Evolutionary conservation across 2,113 vertebrate genomes (phyloP).

Genomic region (Hepsetus odoe): DNA sequence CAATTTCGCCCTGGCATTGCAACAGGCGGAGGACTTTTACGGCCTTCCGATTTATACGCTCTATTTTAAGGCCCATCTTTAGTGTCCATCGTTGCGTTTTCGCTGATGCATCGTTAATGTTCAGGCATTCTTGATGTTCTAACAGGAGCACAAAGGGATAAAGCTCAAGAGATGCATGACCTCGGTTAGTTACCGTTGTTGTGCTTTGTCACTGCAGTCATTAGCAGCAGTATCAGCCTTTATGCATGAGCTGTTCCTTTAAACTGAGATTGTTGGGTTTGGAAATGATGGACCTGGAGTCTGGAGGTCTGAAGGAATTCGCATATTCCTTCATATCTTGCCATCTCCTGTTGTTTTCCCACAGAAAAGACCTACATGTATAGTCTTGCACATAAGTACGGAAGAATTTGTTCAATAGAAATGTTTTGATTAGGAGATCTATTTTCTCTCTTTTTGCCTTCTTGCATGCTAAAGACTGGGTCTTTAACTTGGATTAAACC

Average conservation of each 20-base stretch:
- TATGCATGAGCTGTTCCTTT: background rate
- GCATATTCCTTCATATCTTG: too few relatives aligned
- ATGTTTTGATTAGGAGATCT: background rate
- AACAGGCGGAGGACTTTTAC: background rate
- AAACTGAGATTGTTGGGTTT: background rate
- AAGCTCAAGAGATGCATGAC: too few relatives aligned
- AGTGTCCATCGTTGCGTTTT: background rate
- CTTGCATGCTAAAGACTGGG: background rate
- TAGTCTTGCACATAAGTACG: background rate
- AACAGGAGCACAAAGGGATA: too few relatives aligned
- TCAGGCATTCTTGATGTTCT: too few relatives aligned
- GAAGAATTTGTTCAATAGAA: background rate
- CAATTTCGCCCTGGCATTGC: background rate
- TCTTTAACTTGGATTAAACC: too few relatives aligned
- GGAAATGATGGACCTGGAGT: background rate
- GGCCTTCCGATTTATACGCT: background rate
- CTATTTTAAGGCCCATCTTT: background rate
- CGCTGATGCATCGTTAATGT: too few relatives aligned
- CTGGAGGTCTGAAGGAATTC: constrained; percentile 2
- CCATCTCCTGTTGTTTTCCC: constrained; percentile 30
- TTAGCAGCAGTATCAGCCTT: background rate
- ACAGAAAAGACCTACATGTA: constrained; percentile 35
- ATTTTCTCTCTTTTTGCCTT: background rate
- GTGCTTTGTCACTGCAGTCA: too few relatives aligned
- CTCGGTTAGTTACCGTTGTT: too few relatives aligned